These are phyloP conservation scores for Haliaeetus albicilla DNA, from an alignment of 2,797 vertebrate genomes.

Conservation along the genomic window DNA sequence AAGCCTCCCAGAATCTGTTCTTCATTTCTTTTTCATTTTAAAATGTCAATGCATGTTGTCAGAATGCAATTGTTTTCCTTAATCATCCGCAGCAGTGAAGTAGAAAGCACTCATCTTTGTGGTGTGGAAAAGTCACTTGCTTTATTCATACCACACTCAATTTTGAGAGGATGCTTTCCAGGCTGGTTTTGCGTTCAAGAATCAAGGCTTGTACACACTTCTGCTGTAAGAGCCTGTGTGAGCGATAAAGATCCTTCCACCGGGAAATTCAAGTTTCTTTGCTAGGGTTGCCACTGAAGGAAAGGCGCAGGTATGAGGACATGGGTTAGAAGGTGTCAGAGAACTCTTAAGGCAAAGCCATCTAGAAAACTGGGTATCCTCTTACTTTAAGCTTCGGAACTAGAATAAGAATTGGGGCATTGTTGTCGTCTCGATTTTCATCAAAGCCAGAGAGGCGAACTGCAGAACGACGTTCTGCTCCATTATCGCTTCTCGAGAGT, in stretches of 20 bases:
- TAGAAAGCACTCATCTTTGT: background rate
- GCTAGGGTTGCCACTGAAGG: background rate
- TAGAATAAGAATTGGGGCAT: background rate
- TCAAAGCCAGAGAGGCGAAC: background rate
- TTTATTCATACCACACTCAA: background rate
- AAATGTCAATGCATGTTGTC: slow-evolving; percentile 19
- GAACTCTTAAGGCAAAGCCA: background rate
- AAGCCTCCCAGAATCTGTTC: slow-evolving; percentile 20
- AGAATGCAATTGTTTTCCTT: slow-evolving; percentile 47
- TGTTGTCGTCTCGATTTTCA: background rate
- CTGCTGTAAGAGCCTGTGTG: rapidly evolving
- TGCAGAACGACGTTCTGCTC: background rate
- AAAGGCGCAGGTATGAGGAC: background rate
- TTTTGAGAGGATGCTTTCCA: background rate
- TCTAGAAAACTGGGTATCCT: background rate
- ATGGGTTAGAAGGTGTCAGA: background rate
- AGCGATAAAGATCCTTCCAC: background rate
- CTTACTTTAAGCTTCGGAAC: background rate
- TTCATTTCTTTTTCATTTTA: slow-evolving; percentile 32
- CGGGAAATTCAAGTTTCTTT: background rate
- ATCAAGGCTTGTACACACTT: background rate
- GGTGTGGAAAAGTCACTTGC: background rate
- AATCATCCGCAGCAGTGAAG: background rate
- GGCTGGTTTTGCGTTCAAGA: background rate
- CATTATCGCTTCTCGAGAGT: background rate